Percentiles rank a stretch among this genome's conserved stretches.
Evolutionary conservation across 2,888 invertebrate species (phyloP).

Genomic region (Athrips mouffetella): DNA sequence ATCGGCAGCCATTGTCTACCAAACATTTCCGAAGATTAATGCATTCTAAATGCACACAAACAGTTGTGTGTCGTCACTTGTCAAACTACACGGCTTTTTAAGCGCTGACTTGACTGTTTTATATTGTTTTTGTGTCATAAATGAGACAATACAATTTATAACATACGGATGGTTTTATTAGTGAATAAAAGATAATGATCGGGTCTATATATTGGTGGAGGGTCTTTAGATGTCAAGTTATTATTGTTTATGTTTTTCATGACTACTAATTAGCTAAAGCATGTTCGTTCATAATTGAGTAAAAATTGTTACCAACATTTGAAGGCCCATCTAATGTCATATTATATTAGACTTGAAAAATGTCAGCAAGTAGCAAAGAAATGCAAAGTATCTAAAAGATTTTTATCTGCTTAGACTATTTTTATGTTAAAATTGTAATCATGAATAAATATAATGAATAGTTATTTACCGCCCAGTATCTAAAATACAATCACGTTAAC

Average conservation of each 20-base stretch:
- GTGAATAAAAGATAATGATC: conserved; percentile 6
- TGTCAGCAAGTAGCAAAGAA: too few relatives aligned
- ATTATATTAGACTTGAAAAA: too few relatives aligned
- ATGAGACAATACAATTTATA: conserved; percentile 11
- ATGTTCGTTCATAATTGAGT: background rate
- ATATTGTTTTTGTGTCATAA: conserved; percentile 23
- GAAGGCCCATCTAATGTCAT: too few relatives aligned
- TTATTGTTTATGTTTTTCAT: too few relatives aligned
- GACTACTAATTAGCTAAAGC: too few relatives aligned
- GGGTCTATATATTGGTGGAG: background rate
- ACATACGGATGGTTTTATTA: conserved; percentile 6
- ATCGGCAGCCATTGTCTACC: conserved; percentile 7
- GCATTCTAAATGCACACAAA: background rate
- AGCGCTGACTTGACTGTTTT: conserved; percentile 25
- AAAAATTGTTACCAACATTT: too few relatives aligned
- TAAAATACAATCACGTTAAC: too few relatives aligned
- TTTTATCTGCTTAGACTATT: too few relatives aligned
- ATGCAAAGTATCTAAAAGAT: too few relatives aligned
- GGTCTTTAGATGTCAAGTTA: background rate
- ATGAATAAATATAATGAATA: too few relatives aligned
- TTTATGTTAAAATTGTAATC: too few relatives aligned
- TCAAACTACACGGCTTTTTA: conserved; percentile 24
- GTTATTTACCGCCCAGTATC: too few relatives aligned
- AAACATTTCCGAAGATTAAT: conserved; percentile 10
- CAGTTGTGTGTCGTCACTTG: conserved; percentile 11